Percentiles rank a stretch among this genome's conserved stretches.
Conservation (phyloP, 2,888 invertebrate genomes). For the Agrotis clavis region DNA sequence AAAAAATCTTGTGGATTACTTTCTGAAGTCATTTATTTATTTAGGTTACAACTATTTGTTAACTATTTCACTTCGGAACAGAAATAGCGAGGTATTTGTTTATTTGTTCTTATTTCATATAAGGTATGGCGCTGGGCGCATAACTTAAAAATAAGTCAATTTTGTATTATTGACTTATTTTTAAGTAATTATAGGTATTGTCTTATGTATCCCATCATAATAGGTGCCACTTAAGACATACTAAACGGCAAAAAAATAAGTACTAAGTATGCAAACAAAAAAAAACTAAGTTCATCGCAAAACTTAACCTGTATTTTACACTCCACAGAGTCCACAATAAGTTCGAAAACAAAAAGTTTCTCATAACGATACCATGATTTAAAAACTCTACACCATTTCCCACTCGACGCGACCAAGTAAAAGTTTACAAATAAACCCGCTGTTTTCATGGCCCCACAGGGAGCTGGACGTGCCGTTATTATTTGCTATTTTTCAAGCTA, state of each 20-base stretch:
- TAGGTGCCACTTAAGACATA: too few relatives aligned
- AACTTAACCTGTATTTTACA: too few relatives aligned
- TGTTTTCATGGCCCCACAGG: constrained; percentile 44
- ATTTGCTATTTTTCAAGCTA: constrained; percentile 60
- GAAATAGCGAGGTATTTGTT: too few relatives aligned
- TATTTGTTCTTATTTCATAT: too few relatives aligned
- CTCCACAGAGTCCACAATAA: not conserved
- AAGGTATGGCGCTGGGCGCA: too few relatives aligned
- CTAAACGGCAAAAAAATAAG: too few relatives aligned
- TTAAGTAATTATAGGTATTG: too few relatives aligned
- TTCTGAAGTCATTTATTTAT: not conserved
- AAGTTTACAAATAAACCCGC: constrained; percentile 46
- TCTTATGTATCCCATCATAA: too few relatives aligned
- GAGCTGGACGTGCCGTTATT: constrained; percentile 30
- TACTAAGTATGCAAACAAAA: not conserved
- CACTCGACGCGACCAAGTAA: constrained; percentile 14
- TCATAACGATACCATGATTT: constrained; percentile 5
- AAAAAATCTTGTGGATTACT: not conserved
- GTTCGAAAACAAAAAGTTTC: not conserved
- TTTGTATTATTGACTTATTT: too few relatives aligned
- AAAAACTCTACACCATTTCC: constrained; percentile 37
- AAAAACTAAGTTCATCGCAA: not conserved
- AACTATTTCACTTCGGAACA: too few relatives aligned
- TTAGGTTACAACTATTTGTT: too few relatives aligned
- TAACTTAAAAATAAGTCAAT: too few relatives aligned